Evolutionary conservation across 2,888 invertebrate species (phyloP), one percentile per base, ranked within the genome.

Genomic region (Eupithecia insigniata): DNA sequence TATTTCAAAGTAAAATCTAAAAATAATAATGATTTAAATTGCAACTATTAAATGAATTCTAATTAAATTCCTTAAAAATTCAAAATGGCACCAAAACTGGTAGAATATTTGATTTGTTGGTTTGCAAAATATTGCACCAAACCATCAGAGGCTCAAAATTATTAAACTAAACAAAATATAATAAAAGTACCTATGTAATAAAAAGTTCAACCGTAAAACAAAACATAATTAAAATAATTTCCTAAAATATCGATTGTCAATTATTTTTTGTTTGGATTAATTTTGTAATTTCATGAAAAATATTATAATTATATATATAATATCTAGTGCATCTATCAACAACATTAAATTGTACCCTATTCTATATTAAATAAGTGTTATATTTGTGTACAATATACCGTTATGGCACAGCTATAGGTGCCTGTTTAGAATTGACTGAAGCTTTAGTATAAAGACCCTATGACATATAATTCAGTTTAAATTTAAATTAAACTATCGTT

Each of bases 401-500:
- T 69, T 69, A 74, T 74, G 74, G 74, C 74, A 74, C 74, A 65
- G n/a, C 32, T 26, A 34, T 43, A 66, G 34, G 71, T 71, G 71
- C 71, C 71, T 51, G 62, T 69, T 69, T 70, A 30, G 8, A 71
- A 69, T 66, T 74, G 74, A 74, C 71, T 74, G 62, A 67, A 69
- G 69, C 69, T 64, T 69, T 16, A 16, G 6, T 30, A 67, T 66
- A 30, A 62, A 18, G 10, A 62, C 32, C 61, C 32, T 64, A 55
- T 55, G 14, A 55, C 12, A 55, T 55, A 55, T 26, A 22, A 55
- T 36, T 34, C n/a, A 10, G 14, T 39, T 22, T 36, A 26, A 7
- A 64, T 22, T 36, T 64, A n/a, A 22, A 8, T 43, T 36, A 32
- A 34, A 8, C 43, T 36, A 12, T 30, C 18, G 43, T 46, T 60